Evolutionary conservation across 2,113 vertebrate species (phyloP).

Genomic region (Actinemys pallida): DNA sequence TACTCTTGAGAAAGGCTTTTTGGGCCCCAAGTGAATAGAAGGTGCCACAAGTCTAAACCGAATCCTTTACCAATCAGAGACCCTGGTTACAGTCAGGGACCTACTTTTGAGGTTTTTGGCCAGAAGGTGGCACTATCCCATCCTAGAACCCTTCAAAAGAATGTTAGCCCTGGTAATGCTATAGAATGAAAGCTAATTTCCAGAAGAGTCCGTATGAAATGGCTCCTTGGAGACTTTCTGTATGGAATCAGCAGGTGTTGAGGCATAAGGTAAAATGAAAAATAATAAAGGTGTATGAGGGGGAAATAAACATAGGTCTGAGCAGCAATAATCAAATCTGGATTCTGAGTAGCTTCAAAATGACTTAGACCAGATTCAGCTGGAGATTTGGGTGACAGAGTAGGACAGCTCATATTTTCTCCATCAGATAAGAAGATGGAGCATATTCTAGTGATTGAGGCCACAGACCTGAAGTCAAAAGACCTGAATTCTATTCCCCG

Average conservation of each 20-base stretch:
- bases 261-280: neutral
- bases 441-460: neutral
- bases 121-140: neutral
- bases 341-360: neutral
- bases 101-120: neutral
- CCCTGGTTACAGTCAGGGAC: fast-evolving
- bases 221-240: neutral
- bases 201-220: neutral
- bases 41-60: neutral
- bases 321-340: neutral
- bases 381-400: neutral
- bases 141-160: neutral
- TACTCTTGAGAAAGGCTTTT: neutral
- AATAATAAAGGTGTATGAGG: fast-evolving
- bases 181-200: neutral
- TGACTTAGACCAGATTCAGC: fast-evolving
- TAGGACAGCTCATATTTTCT: neutral
- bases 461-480: neutral
- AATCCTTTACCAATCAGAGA: fast-evolving
- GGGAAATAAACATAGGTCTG: fast-evolving
- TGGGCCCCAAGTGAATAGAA: neutral
- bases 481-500: neutral
- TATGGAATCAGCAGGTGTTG: fast-evolving
- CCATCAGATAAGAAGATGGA: fast-evolving
- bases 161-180: fast-evolving